Evolutionary conservation across 1,140 invertebrate genomes (phyloP), one percentile per base, ranked within the genome.

Genomic region (Chironomus tepperi): DNA sequence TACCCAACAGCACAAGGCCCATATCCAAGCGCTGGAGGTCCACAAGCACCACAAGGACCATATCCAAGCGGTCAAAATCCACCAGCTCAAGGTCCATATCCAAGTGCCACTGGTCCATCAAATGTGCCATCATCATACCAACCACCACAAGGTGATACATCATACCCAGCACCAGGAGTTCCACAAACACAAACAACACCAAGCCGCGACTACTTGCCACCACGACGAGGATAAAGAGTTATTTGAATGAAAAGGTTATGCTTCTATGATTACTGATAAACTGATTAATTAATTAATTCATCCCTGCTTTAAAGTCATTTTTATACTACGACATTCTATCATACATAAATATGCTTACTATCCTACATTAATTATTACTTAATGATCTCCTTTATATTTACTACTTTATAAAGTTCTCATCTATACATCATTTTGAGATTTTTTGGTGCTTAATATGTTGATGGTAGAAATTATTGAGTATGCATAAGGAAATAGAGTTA

Each of bases 61-160:
- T 15, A 12, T 64, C 18, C 74, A 47, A 7, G 10, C 7, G 21
- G 19, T 65, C 64, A 16, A 21, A n/a, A 47, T 64, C 77, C 76
- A 18, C 74, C 75, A 42, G 73, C 42, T 65, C 76, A 74, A 65
- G 67, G 67, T 74, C 77, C 77, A 73, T 76, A 74, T 42, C 75
- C 76, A 70, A 21, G 65, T 21, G 65, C 65, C 7, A 18, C 18
- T 0, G 65, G 10, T 12, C n/a, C n/a, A n/a, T 57, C 65, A 19
- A 18, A 18, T 18, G 18, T 67, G 12, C 64, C 65, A 70, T 7
- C 16, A 18, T 70, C 65, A 70, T 70, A 70, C 18, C 65, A 70
- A 21, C 65, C 65, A 70, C 65, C 65, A 70, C 65, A 70, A 19
- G 18, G 16, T 19, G 65, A 70, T 21, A 1, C 65, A 19, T 3